Percentiles rank a stretch among this genome's conserved stretches.
phyloP scores from a whole-genome alignment of 2,888 invertebrate genomes.

The Tubulanus polymorphus region DNA sequence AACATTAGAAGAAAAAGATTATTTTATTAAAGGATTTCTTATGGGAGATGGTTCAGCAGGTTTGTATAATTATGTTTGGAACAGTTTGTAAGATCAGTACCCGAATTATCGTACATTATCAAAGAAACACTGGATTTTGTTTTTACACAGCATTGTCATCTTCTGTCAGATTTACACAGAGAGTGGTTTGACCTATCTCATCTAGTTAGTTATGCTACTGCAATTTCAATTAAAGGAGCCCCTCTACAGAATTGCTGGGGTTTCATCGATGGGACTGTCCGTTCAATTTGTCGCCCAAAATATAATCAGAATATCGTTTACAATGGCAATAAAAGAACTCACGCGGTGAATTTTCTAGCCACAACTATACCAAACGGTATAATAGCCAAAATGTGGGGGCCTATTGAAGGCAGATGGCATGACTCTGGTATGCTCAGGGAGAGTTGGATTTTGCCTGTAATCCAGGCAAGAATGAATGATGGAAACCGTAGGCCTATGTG shows the following conservation, averaged over 20 bases:
- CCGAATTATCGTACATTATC: background rate
- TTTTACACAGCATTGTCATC: background rate
- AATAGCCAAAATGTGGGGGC: background rate
- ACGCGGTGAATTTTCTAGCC: background rate
- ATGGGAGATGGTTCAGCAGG: too few species aligned
- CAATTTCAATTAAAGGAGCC: background rate
- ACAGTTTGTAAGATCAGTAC: background rate
- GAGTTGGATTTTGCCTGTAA: background rate
- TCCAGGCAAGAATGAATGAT: background rate
- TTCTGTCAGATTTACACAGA: background rate
- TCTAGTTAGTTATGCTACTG: background rate
- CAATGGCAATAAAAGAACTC: background rate
- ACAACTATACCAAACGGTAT: background rate
- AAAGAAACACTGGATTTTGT: background rate
- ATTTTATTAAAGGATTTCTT: too few species aligned
- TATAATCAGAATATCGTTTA: background rate
- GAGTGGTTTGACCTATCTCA: background rate
- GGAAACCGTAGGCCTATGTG: background rate
- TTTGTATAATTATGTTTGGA: too few species aligned
- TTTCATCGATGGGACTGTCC: background rate
- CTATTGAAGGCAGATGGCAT: background rate
- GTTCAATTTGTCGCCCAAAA: background rate
- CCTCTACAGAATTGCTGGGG: background rate
- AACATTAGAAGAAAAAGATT: too few species aligned
- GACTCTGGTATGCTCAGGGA: background rate